phyloP scores from a whole-genome alignment of 2,888 invertebrate genomes.

The Lepidochrysops patricia region DNA sequence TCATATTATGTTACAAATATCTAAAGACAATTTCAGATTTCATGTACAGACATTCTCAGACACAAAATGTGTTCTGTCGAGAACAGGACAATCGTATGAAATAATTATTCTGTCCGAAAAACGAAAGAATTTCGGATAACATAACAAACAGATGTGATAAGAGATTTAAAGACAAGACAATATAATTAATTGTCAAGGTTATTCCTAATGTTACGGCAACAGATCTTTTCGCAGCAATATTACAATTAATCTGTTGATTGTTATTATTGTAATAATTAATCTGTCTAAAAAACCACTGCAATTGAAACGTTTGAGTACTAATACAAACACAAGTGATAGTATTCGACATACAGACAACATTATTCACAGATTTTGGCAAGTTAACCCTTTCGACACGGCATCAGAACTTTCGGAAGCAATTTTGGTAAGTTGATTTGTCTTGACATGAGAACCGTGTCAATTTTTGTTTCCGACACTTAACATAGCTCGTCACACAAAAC shows the following conservation, averaged over 20 bases:
- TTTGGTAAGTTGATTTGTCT: slow-evolving; percentile 35
- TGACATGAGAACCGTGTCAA: slow-evolving; percentile 62
- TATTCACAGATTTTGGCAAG: slow-evolving; percentile 60
- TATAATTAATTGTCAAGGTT: too few relatives aligned
- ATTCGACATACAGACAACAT: not conserved
- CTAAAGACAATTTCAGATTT: not conserved
- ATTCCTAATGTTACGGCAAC: too few relatives aligned
- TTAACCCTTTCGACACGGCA: slow-evolving; percentile 63
- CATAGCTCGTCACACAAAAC: slow-evolving; percentile 9
- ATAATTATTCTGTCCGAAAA: not conserved
- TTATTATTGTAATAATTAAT: too few relatives aligned
- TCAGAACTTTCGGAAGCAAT: slow-evolving; percentile 60
- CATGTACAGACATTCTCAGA: too few relatives aligned
- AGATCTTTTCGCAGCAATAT: too few relatives aligned
- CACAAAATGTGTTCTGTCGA: not conserved
- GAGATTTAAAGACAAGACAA: too few relatives aligned
- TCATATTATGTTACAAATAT: too few relatives aligned
- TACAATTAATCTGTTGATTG: too few relatives aligned
- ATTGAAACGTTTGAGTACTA: too few relatives aligned
- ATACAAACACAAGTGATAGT: not conserved
- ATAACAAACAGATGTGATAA: too few relatives aligned
- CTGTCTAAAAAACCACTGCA: too few relatives aligned
- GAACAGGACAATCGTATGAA: not conserved
- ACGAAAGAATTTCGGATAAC: too few relatives aligned
- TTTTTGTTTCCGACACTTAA: slow-evolving; percentile 30